Evolutionary conservation across 2,113 vertebrate genomes (phyloP).

Genomic region (Cricetomys ansorgei): DNA sequence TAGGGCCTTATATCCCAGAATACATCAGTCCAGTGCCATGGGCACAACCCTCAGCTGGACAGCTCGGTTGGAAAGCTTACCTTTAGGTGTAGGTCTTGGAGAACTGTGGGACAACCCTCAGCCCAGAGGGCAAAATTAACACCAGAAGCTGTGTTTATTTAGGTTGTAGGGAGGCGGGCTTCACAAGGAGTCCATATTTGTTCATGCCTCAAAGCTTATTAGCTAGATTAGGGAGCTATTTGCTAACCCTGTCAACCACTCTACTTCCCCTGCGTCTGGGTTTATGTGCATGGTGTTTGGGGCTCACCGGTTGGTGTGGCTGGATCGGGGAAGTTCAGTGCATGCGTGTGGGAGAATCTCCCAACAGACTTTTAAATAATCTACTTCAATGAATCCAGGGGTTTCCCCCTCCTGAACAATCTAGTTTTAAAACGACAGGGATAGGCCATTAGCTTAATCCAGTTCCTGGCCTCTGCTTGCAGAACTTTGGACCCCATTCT

Average conservation of each 20-base stretch:
- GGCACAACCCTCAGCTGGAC: background rate
- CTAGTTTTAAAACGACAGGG: background rate
- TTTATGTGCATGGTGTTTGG: background rate
- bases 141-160: constrained; percentile 64
- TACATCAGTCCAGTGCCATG: background rate
- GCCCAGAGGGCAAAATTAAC: constrained; percentile 41
- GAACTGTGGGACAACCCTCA: constrained; percentile 40
- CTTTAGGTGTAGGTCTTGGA: background rate
- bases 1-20: background rate
- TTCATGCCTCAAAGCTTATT: constrained; percentile 61
- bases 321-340: fast-evolving
- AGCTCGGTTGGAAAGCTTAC: background rate
- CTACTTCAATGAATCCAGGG: background rate
- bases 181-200: constrained; percentile 60
- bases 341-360: background rate
- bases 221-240: constrained; percentile 72
- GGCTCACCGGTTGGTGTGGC: background rate
- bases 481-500: background rate
- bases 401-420: background rate
- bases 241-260: constrained; percentile 44
- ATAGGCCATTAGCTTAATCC: background rate
- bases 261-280: background rate
- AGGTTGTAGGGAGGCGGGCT: constrained; percentile 36
- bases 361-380: background rate
- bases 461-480: background rate